These are phyloP conservation scores for Branchinecta lynchi DNA, from an alignment of 1,140 invertebrate species.

Conservation along the genomic window DNA sequence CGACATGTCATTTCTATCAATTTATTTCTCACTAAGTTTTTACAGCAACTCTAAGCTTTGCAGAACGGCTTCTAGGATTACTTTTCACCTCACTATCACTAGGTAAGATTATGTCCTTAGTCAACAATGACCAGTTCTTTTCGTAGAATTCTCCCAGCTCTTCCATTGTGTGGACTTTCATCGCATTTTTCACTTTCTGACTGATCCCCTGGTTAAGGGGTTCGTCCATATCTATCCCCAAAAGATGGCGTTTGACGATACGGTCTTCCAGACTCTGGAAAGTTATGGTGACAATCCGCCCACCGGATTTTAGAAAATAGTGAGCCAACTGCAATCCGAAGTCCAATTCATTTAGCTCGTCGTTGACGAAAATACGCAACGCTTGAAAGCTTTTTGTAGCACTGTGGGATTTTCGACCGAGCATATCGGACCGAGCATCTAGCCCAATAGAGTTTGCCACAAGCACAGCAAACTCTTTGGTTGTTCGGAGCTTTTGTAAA, in stretches of 20 bases:
- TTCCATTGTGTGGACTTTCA: constrained; percentile 28
- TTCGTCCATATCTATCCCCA: constrained; percentile 50
- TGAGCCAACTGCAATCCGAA: constrained; percentile 65
- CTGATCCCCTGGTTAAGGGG: constrained; percentile 25
- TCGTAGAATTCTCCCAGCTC: constrained; percentile 43
- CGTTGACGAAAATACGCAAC: constrained; percentile 86
- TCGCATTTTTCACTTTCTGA: constrained; percentile 27
- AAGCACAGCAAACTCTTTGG: constrained; percentile 61
- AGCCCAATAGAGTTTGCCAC: constrained; percentile 47
- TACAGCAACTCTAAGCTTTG: constrained; percentile 65
- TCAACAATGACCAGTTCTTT: constrained; percentile 55
- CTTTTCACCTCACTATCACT: constrained; percentile 48
- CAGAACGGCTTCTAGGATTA: constrained; percentile 72
- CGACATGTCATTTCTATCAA: too few species aligned
- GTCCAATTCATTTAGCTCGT: constrained; percentile 91
- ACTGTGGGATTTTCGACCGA: constrained; percentile 54
- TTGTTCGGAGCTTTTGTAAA: constrained; percentile 62
- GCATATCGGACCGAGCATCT: constrained; percentile 43
- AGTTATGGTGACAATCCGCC: constrained; percentile 59
- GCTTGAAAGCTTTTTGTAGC: constrained; percentile 91
- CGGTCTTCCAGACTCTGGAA: constrained; percentile 91
- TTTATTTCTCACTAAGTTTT: constrained; percentile 35
- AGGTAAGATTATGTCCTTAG: constrained; percentile 63
- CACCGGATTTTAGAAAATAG: constrained; percentile 55
- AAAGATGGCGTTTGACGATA: constrained; percentile 80